Evolutionary conservation across 2,113 vertebrate genomes (phyloP).

Genomic region (Percina caprodes): DNA sequence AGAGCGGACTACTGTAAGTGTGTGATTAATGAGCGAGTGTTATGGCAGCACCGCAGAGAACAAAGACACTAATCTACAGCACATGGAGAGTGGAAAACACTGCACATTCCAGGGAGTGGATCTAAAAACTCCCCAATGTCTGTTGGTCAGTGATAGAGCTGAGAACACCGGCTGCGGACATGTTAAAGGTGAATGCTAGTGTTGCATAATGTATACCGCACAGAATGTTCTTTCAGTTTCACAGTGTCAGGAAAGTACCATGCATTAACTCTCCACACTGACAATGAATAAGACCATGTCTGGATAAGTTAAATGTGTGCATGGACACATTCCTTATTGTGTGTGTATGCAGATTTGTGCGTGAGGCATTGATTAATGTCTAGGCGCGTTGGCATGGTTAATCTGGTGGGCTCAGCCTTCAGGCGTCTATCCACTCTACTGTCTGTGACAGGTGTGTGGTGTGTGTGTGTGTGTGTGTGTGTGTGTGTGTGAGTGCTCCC

Average conservation of each 20-base stretch:
- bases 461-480: conserved; percentile 33
- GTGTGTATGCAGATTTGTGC: conserved; percentile 32
- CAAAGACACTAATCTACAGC: conserved; percentile 78
- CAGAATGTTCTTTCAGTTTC: conserved; percentile 24
- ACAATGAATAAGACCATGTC: conserved; percentile 2
- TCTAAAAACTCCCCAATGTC: conserved; percentile 45
- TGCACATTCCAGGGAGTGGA: conserved; percentile 50
- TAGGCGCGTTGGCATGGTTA: conserved; percentile 31
- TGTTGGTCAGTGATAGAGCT: conserved; percentile 31
- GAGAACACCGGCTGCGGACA: conserved; percentile 20
- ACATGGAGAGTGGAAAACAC: conserved; percentile 73
- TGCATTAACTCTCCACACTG: background rate
- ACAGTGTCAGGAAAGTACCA: conserved; percentile 2
- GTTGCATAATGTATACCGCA: conserved; percentile 47
- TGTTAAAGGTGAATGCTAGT: conserved; percentile 28
- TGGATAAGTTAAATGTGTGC: background rate
- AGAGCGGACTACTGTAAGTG: conserved; percentile 63
- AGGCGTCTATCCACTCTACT: conserved; percentile 12
- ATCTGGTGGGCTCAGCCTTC: conserved; percentile 55
- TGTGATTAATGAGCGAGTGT: conserved; percentile 79
- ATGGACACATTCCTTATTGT: conserved; percentile 13
- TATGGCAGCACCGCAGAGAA: conserved; percentile 73
- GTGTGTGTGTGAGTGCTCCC: conserved; percentile 19
- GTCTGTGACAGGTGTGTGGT: conserved; percentile 48
- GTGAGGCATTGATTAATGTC: conserved; percentile 57